A percentile compares a stretch with the other conserved stretches of the same genome.
Conservation (phyloP, 2,113 vertebrate genomes). For the Psittacula cyanocephala region DNA sequence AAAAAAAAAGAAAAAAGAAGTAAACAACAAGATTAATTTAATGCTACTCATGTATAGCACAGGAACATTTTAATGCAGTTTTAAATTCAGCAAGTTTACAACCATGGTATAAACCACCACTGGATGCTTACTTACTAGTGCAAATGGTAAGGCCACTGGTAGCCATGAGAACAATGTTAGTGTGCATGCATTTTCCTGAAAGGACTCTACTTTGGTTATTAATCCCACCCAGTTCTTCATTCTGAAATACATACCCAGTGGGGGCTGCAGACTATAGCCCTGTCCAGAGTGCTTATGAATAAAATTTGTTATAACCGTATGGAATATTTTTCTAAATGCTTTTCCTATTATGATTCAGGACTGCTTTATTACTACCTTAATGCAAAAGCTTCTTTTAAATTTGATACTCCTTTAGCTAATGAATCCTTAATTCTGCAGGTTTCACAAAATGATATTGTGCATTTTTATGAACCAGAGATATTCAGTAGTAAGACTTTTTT, state of each 20-base stretch:
- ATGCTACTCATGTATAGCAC: not conserved
- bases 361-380: not conserved
- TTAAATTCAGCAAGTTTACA: not conserved
- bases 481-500: not conserved
- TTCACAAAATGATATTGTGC: not conserved
- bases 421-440: not conserved
- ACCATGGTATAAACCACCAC: not conserved
- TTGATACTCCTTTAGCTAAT: constrained; percentile 1
- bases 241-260: not conserved
- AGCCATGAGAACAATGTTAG: not conserved
- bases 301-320: not conserved
- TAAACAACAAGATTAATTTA: not conserved
- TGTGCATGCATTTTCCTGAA: not conserved
- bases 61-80: not conserved
- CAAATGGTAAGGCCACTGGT: not conserved
- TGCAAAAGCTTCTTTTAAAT: not conserved
- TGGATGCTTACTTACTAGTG: not conserved
- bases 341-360: not conserved
- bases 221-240: not conserved
- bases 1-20: not conserved
- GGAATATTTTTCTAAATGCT: not conserved
- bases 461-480: not conserved
- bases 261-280: not conserved
- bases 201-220: not conserved
- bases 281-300: not conserved